Base-by-base conservation (phyloP, 1,140 invertebrate genomes). In the Bombyx mandarina region DNA sequence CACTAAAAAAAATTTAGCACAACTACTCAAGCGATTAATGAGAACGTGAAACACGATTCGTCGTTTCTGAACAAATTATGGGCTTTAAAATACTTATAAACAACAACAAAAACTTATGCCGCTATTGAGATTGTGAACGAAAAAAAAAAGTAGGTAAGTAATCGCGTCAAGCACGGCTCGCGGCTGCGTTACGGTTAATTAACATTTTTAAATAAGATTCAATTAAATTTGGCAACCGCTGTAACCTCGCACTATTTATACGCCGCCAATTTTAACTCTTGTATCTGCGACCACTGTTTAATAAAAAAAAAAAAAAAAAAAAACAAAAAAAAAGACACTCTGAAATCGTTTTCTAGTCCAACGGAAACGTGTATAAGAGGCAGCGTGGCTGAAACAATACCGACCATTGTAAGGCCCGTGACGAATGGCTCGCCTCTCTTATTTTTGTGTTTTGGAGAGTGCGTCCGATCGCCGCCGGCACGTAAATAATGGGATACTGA, bases 381-480 rank as follows among this genome's bases (percentile, higher is more conserved):
- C 67, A 69, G 61, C 69, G 53, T 70, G 68, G 52, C 62, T 71
- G 70, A 80, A 79, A 85, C 79, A 85, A 82, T 83, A 68, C 70
- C 61, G 22, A 65, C 61, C 67, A 82, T 77, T 81, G 77, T 80
- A 63, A 65, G 56, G 45, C 57, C 66, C 73, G 67, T 83, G 75
- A 82, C 80, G 75, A 79, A 82, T 81, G 71, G 68, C 53, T 59
- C 54, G 54, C 65, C 61, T 60, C 69, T 78, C 64, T 75, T 67
- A 82, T 77, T 86, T 86, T 86, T 82, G 77, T 82, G 76, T 82
- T 80, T 83, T 82, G 63, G 75, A 75, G 71, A 73, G 69, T 73
- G 67, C 65, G 67, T 66, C 69, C 69, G 71, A 75, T 73, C 70
- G 63, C 50, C 18, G 64, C 60, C 62, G 66, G 67, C 26, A 35